Evolutionary conservation across 92 coral and sea anemone genomes (phyloP), one percentile per base, ranked within the genome.

Genomic region (Chrysogorgia sp.): DNA sequence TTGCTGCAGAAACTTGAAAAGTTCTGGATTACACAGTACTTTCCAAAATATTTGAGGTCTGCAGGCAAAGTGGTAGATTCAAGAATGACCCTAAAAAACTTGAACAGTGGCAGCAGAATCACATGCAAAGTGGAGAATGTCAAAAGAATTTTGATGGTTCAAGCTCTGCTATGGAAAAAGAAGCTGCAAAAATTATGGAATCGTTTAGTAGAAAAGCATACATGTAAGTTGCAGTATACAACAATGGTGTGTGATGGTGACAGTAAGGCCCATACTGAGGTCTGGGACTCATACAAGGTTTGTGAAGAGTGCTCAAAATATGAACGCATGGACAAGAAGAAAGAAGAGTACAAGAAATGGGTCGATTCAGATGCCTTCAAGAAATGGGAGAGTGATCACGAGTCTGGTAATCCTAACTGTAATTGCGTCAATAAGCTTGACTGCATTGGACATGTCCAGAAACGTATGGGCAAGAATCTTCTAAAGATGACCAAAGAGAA

Each of bases 61-160:
- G n/a, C n/a, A n/a, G n/a, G n/a, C n/a, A n/a, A n/a, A n/a, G n/a
- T n/a, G n/a, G n/a, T n/a, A n/a, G n/a, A n/a, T n/a, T n/a, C n/a
- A n/a, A n/a, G n/a, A n/a, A n/a, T n/a, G n/a, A n/a, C n/a, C n/a
- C n/a, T n/a, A n/a, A n/a, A n/a, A n/a, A n/a, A n/a, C n/a, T n/a
- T n/a, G n/a, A n/a, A n/a, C n/a, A n/a, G n/a, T n/a, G n/a, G n/a
- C n/a, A 52, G 49, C 14, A 17, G 22, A 47, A 12, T 1, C 83
- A 78, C 49, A 74, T 62, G 68, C 58, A 41, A 41, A 77, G 82
- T 79, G 76, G 83, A 0, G 48, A 62, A 64, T 79, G 75, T 59
- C 76, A 78, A 48, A 48, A 64, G 31, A 67, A 66, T 41, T 80
- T 50, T 74, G 60, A 23, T 20, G 78, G 84, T 35, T 80, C 84